Evolutionary conservation across 2,797 vertebrate species (phyloP).

Genomic region (Micropoecilia bifurca): DNA sequence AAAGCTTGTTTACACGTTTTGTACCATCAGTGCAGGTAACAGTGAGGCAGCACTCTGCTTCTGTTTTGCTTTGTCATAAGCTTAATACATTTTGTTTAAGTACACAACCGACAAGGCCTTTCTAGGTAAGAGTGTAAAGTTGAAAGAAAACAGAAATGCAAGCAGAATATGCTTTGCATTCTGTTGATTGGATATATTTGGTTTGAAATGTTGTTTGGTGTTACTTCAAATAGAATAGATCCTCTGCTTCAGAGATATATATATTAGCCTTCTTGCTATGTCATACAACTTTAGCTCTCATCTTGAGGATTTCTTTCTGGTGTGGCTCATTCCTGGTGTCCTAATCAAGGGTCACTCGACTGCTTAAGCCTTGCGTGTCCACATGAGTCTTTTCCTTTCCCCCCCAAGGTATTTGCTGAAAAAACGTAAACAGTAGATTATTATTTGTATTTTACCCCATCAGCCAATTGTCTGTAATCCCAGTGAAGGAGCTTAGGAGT

Average conservation of each 20-base stretch:
- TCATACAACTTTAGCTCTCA: slow-evolving; percentile 37
- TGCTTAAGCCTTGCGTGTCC: slow-evolving; percentile 52
- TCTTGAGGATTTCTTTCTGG: slow-evolving; percentile 49
- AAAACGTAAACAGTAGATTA: slow-evolving; percentile 71
- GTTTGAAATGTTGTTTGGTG: not conserved
- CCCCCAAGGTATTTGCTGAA: slow-evolving; percentile 55
- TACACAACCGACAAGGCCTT: not conserved
- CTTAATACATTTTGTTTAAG: not conserved
- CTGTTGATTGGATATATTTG: not conserved
- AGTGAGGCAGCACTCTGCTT: not conserved
- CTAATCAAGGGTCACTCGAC: slow-evolving; percentile 42
- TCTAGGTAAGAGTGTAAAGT: not conserved
- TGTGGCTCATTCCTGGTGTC: slow-evolving; percentile 37
- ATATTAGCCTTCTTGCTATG: slow-evolving; percentile 39
- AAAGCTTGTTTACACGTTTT: not conserved
- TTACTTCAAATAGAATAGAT: not conserved
- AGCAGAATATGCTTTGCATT: not conserved
- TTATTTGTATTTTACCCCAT: slow-evolving; percentile 62
- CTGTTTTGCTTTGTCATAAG: not conserved
- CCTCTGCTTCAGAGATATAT: slow-evolving; percentile 7
- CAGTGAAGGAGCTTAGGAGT: slow-evolving; percentile 66
- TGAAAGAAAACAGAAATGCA: not conserved
- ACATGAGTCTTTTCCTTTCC: slow-evolving; percentile 49
- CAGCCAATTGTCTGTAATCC: slow-evolving; percentile 75
- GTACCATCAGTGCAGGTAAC: not conserved